Conservation (phyloP, 2,888 invertebrate species). For the Papilio protenor region DNA sequence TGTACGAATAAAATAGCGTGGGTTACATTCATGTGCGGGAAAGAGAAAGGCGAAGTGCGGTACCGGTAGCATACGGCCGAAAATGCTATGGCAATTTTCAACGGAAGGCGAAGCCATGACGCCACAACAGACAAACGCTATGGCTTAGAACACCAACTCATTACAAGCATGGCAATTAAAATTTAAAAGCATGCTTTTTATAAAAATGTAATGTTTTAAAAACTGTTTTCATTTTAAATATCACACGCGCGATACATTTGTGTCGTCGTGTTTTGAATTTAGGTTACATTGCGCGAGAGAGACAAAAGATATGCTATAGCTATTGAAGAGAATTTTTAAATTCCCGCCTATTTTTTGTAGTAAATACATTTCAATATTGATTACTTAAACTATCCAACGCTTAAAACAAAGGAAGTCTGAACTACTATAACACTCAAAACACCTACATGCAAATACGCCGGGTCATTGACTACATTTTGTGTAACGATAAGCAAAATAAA, state of each 20-base stretch:
- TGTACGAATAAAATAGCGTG: slow-evolving; percentile 76
- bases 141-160: slow-evolving; percentile 53
- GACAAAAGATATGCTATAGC: slow-evolving; percentile 56
- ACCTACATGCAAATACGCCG: slow-evolving; percentile 77
- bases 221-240: slow-evolving; percentile 1
- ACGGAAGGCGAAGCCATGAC: slow-evolving; percentile 76
- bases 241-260: slow-evolving; percentile 3
- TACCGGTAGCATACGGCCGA: slow-evolving; percentile 72
- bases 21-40: slow-evolving; percentile 74
- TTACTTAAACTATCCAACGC: slow-evolving; percentile 48
- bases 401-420: slow-evolving; percentile 69
- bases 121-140: slow-evolving; percentile 63
- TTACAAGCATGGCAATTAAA: neutral
- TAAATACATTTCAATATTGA: slow-evolving; percentile 42
- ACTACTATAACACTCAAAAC: slow-evolving; percentile 59
- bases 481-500: slow-evolving; percentile 61
- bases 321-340: slow-evolving; percentile 47
- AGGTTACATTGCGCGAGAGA: slow-evolving; percentile 62
- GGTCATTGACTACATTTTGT: slow-evolving; percentile 76
- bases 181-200: neutral
- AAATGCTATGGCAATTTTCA: slow-evolving; percentile 71
- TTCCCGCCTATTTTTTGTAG: slow-evolving; percentile 56
- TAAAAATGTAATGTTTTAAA: neutral
- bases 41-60: slow-evolving; percentile 64
- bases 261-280: slow-evolving; percentile 48